Evolutionary conservation across 2,888 invertebrate species (phyloP), one percentile per base, ranked within the genome.

Genomic region (Drosophila nr. medialis): DNA sequence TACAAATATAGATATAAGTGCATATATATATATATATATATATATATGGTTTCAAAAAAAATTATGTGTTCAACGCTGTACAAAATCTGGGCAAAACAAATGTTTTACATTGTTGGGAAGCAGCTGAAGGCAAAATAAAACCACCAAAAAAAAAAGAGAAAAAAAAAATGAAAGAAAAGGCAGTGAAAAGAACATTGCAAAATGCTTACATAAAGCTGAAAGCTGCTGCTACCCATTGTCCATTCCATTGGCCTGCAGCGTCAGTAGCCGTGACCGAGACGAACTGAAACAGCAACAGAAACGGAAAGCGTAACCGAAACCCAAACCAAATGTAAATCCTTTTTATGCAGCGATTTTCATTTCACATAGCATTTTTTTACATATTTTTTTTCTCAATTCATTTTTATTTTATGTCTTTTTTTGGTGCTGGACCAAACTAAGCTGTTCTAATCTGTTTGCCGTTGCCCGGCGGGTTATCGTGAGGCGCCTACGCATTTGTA

Each of bases 391-490:
- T 65, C 69, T 50, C 36, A 45, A 27, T 64, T 60, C 7, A 67
- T 72, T 55, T 49, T 60, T 45, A 49, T 59, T 38, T 48, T 49
- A 55, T 30, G 42, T 59, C 63, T 64, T 63, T 24, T 69, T 58
- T 61, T 45, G 7, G 15, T 45, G 55, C 61, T 61, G 45, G 48
- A 32, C 67, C 67, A 67, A 60, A 55, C 81, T 85, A 83, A 90
- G 90, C 88, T 77, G 61, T 72, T 85, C 86, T 89, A 85, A 85
- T 89, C 85, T 85, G 88, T 83, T 85, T 85, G 88, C 69, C 59
- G 72, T 72, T 80, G 74, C 58, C 69, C 74, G 49, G 34, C 49
- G 59, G 63, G 56, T 51, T 70, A 64, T 51, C 70, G 56, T 74
- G 55, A 21, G 10, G 32, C 54, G 51, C 58, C 59, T 58, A 53